Evolutionary conservation across 37 sponge, comb jelly and placozoan species (phyloP).

Genomic region (Haliclona indistincta): DNA sequence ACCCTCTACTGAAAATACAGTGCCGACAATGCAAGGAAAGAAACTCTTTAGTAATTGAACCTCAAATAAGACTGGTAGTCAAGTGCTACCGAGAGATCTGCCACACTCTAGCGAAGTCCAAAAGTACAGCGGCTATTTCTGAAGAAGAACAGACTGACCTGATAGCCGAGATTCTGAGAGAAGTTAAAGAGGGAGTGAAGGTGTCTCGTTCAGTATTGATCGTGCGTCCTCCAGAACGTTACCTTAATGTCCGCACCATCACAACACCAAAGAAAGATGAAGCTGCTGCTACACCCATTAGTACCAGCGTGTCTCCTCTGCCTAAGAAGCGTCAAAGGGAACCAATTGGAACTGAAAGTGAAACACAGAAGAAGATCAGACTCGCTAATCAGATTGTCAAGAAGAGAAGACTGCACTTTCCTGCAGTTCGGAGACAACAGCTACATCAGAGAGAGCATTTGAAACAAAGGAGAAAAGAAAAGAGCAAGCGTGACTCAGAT

Average conservation of each 20-base stretch:
- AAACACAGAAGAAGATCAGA: not conserved
- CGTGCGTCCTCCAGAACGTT: conserved; percentile 45
- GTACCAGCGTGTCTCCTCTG: not conserved
- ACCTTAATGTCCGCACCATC: conserved; percentile 13
- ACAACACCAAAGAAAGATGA: conserved; percentile 33
- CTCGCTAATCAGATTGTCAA: not conserved
- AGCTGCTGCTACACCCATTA: not conserved
- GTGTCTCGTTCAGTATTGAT: conserved; percentile 50
- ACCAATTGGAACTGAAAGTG: not conserved
- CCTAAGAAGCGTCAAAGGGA: not conserved
- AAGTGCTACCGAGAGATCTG: conserved; percentile 63
- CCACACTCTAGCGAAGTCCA: conserved; percentile 8
- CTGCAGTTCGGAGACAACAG: not conserved
- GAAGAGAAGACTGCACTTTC: not conserved
- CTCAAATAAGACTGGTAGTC: conserved; percentile 59
- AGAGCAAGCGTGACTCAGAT: too few species aligned
- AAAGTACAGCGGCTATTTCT: not conserved
- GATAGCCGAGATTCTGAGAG: conserved; percentile 47
- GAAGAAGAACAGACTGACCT: conserved; percentile 13
- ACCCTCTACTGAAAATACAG: conserved; percentile 60
- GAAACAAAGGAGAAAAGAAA: too few species aligned
- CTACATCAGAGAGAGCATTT: not conserved
- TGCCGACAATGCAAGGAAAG: conserved; percentile 78
- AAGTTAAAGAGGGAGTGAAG: conserved; percentile 39
- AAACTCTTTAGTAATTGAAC: conserved; percentile 43